These are phyloP conservation scores for Clarias pachynema DNA, from an alignment of 2,797 vertebrate genomes.

Conservation along the genomic window DNA sequence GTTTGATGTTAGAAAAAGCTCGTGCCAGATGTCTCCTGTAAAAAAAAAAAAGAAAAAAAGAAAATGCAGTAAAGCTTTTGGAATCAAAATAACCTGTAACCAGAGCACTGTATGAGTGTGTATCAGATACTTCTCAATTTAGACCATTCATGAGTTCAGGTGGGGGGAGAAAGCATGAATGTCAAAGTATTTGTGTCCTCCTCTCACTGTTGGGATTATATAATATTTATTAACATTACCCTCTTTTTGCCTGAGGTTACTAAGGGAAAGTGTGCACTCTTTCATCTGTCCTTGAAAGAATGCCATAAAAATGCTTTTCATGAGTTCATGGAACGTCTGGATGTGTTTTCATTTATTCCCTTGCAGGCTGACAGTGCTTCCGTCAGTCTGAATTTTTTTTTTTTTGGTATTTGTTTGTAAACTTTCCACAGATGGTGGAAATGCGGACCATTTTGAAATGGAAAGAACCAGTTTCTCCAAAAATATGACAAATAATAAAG, in stretches of 20 bases:
- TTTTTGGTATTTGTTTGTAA: background rate
- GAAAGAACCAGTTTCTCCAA: background rate
- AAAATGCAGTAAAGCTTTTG: constrained; percentile 53
- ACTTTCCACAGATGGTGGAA: background rate
- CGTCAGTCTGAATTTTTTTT: background rate
- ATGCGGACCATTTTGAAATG: background rate
- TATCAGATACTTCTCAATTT: constrained; percentile 54
- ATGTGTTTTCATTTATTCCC: constrained; percentile 19
- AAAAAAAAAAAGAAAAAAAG: constrained; percentile 23
- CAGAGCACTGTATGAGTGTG: constrained; percentile 26
- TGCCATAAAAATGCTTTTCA: constrained; percentile 14
- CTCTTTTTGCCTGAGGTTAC: constrained; percentile 58
- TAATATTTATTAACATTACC: constrained; percentile 60
- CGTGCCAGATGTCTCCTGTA: constrained; percentile 51
- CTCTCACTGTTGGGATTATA: constrained; percentile 52
- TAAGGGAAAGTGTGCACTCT: constrained; percentile 2
- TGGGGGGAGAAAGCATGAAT: constrained; percentile 60
- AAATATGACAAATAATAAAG: background rate
- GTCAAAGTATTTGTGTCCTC: constrained; percentile 56
- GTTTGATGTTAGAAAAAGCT: constrained; percentile 47
- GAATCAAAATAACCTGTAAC: constrained; percentile 52
- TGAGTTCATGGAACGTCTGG: constrained; percentile 20
- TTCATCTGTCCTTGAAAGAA: constrained; percentile 23
- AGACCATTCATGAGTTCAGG: constrained; percentile 63
- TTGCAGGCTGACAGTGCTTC: background rate